Percentiles rank a stretch among this genome's conserved stretches.
phyloP scores from a whole-genome alignment of 2,888 invertebrate genomes.

The Agrochola circellaris region DNA sequence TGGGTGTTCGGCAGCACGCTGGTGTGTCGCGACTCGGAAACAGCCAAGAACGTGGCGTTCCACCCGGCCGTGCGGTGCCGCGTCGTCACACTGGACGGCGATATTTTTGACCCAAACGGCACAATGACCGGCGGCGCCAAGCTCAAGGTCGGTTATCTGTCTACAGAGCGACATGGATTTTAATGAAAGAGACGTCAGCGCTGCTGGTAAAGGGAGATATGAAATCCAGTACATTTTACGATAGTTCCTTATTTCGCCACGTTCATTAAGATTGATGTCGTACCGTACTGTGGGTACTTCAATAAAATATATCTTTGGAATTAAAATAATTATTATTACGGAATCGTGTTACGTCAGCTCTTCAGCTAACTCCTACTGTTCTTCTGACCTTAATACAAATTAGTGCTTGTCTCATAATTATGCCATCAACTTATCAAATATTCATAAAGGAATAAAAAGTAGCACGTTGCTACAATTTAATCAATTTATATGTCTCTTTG shows the following conservation, averaged over 20 bases:
- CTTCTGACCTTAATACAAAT: too few species aligned
- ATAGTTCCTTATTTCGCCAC: neutral
- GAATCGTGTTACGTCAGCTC: too few species aligned
- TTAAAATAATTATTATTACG: too few species aligned
- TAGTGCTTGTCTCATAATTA: too few species aligned
- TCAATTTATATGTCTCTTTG: neutral
- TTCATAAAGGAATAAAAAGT: too few species aligned
- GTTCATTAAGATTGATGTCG: neutral
- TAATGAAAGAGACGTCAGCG: neutral
- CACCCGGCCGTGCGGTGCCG: slow-evolving; percentile 92
- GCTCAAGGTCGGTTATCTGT: slow-evolving; percentile 83
- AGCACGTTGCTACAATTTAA: too few species aligned
- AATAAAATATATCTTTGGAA: too few species aligned
- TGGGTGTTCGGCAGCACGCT: slow-evolving; percentile 97
- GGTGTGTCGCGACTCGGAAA: slow-evolving; percentile 95
- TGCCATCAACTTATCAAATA: too few species aligned
- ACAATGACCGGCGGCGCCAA: slow-evolving; percentile 96
- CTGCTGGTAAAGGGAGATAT: neutral
- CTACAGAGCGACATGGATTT: neutral
- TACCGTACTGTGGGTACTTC: neutral
- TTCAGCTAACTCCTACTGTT: too few species aligned
- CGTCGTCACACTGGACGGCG: slow-evolving; percentile 97
- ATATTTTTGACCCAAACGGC: slow-evolving; percentile 97
- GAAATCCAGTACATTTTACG: neutral
- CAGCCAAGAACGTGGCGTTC: slow-evolving; percentile 95